phyloP scores from a whole-genome alignment of 2,888 invertebrate species.

The Leptura quadrifasciata region DNA sequence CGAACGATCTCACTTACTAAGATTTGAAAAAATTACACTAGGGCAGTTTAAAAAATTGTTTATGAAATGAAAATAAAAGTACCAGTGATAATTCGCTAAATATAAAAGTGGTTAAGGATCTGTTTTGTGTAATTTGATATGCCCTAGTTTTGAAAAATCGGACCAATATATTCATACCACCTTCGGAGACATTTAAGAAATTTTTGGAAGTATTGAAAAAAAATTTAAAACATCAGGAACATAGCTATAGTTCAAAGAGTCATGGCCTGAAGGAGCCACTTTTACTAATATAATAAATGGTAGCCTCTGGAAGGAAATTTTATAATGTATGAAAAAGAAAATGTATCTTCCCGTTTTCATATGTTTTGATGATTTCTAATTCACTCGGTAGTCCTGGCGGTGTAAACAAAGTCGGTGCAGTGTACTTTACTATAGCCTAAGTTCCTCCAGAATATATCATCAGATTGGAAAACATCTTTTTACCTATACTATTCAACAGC shows the following conservation, averaged over 20 bases:
- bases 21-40: too few species aligned
- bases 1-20: too few species aligned
- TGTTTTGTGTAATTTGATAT: too few species aligned
- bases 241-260: conserved; percentile 23
- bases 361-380: conserved; percentile 47
- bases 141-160: too few species aligned
- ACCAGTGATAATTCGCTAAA: too few species aligned
- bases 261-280: background rate
- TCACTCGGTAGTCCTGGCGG: conserved; percentile 47
- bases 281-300: conserved; percentile 39
- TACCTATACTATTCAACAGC: background rate
- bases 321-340: too few species aligned
- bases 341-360: background rate
- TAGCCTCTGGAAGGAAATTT: conserved; percentile 39
- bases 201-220: background rate
- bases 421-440: conserved; percentile 18
- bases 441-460: conserved; percentile 18
- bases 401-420: conserved; percentile 45
- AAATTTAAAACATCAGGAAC: conserved; percentile 36
- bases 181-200: too few species aligned
- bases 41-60: too few species aligned
- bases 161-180: too few species aligned
- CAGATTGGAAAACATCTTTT: conserved; percentile 36
- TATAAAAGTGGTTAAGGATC: too few species aligned
- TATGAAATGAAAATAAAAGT: too few species aligned